Conservation (phyloP, 2,888 invertebrate genomes). For the Epiblema foenella region DNA sequence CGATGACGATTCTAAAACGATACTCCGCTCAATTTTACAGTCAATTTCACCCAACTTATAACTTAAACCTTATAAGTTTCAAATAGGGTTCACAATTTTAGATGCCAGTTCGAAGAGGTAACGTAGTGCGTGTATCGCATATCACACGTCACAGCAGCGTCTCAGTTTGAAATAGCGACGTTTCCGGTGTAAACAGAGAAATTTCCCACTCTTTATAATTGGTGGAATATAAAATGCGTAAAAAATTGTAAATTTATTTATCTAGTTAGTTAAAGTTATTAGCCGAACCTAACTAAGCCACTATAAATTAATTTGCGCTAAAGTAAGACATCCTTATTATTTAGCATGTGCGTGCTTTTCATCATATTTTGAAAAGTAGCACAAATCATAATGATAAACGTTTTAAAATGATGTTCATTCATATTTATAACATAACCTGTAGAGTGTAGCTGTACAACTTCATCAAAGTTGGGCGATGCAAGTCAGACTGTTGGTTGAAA, state of each 20-base stretch:
- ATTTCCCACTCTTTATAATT: neutral
- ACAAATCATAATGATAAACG: neutral
- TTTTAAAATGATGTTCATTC: neutral
- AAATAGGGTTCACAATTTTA: slow-evolving; percentile 10
- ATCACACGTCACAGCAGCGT: slow-evolving; percentile 50
- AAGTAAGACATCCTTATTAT: neutral
- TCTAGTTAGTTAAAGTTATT: too few relatives aligned
- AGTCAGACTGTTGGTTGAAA: slow-evolving; percentile 1
- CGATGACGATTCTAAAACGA: slow-evolving; percentile 52
- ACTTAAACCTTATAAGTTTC: neutral
- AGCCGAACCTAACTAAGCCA: neutral
- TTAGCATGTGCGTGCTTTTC: neutral
- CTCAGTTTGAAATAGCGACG: slow-evolving; percentile 49
- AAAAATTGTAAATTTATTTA: too few relatives aligned
- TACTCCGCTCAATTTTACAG: slow-evolving; percentile 48
- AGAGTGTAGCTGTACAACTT: neutral
- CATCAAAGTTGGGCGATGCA: slow-evolving; percentile 7
- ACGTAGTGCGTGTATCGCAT: slow-evolving; percentile 47
- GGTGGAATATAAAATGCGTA: neutral
- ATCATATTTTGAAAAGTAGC: slow-evolving; percentile 4
- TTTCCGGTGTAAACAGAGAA: slow-evolving; percentile 48
- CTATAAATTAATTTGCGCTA: neutral
- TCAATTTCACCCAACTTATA: slow-evolving; percentile 31
- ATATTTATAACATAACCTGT: neutral
- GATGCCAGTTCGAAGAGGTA: slow-evolving; percentile 25